These are phyloP conservation scores for Tachycineta bicolor DNA, from an alignment of 2,113 vertebrate genomes.

Conservation along the genomic window DNA sequence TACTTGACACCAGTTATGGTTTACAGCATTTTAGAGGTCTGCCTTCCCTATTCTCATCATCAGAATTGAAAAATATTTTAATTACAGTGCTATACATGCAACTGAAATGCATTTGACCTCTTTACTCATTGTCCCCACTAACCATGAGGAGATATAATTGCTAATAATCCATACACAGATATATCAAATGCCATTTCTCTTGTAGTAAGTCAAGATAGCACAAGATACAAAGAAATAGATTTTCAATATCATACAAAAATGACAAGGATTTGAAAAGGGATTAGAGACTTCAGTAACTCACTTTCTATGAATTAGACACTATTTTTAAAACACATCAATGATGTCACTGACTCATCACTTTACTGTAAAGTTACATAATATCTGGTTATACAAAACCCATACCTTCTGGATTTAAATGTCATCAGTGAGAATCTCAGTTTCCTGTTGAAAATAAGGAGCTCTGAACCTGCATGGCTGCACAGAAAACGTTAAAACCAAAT, in stretches of 20 bases:
- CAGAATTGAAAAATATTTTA: not conserved
- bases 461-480: not conserved
- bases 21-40: not conserved
- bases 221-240: not conserved
- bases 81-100: not conserved
- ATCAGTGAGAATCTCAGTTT: not conserved
- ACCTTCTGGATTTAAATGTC: not conserved
- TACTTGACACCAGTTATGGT: not conserved
- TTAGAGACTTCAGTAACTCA: not conserved
- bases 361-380: not conserved
- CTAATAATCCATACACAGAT: not conserved
- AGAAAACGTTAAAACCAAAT: not conserved
- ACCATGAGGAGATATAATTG: not conserved
- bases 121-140: not conserved
- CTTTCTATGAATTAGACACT: not conserved
- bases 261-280: not conserved
- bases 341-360: not conserved
- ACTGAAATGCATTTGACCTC: not conserved
- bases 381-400: not conserved
- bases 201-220: not conserved
- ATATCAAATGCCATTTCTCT: not conserved
- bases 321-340: not conserved
- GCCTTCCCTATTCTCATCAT: not conserved
- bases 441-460: not conserved
- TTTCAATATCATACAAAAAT: not conserved